Evolutionary conservation across 1,140 invertebrate species (phyloP), one percentile per base, ranked within the genome.

Genomic region (Pinna nobilis): DNA sequence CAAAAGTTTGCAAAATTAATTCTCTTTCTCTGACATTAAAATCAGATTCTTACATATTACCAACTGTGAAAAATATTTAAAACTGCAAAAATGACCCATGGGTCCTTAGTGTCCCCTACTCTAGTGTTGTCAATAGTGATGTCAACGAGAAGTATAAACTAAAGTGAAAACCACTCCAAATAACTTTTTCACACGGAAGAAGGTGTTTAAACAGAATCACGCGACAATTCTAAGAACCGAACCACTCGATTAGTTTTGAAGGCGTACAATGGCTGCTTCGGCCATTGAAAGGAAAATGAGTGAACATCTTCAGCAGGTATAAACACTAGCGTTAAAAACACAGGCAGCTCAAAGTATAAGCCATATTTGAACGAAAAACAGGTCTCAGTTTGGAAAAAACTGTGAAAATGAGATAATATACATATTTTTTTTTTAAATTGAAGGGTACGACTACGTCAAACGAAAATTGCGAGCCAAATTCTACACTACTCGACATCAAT

Each of bases 311-410:
- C 69, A 28, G 7, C 3, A 9, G n/a, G n/a, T 33, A 23, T 9
- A 51, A 64, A 61, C 33, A 20, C 37, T 3, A 15, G 7, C 9
- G n/a, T 3, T 13, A 35, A 33, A 28, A 7, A 47, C 28, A 59
- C 39, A 53, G n/a, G n/a, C n/a, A 3, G 5, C 3, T 9, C 28
- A 15, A 41, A 47, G 23, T 50, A 65, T 7, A 72, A 72, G 32
- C 50, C 70, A 0, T 66, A 66, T 20, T 66, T 50, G 61, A 65
- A 59, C 28, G 60, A 72, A 32, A 44, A 7, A 15, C 50, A 55
- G 1, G 5, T 2, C 9, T 6, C 0, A 6, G 25, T 37, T 20
- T 57, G 70, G 70, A 59, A 39, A 9, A 65, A 33, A 15, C 3
- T 37, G 20, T 11, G 25, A 44, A 49, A 23, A 39, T 3, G 70